Evolutionary conservation across 1,140 invertebrate species (phyloP).

Genomic region (Atta cephalotes): DNA sequence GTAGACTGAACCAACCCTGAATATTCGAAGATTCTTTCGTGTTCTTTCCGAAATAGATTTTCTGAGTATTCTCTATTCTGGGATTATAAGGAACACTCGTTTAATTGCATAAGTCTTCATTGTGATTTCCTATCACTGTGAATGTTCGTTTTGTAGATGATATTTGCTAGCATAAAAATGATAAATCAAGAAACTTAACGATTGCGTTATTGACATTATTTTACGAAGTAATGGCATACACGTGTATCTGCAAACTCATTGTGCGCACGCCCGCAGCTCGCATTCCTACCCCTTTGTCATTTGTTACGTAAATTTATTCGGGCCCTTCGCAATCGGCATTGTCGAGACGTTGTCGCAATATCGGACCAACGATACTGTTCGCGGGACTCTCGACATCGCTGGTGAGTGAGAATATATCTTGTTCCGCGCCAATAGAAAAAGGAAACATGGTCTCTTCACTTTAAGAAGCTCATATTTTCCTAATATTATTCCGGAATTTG

Average conservation of each 20-base stretch:
- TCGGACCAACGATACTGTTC: constrained; percentile 33
- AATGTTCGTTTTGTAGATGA: background rate
- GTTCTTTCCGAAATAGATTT: background rate
- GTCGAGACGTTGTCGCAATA: constrained; percentile 52
- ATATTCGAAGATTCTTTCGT: background rate
- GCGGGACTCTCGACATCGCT: constrained; percentile 18
- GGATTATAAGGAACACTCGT: background rate
- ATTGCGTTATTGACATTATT: constrained; percentile 46
- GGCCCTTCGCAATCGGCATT: constrained; percentile 37
- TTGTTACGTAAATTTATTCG: constrained; percentile 60
- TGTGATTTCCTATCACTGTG: background rate
- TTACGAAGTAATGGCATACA: constrained; percentile 12
- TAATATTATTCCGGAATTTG: constrained; percentile 54
- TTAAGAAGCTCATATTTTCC: constrained; percentile 46
- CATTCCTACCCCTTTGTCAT: background rate
- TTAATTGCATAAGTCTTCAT: constrained; percentile 4
- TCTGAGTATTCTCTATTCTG: background rate
- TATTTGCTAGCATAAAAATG: background rate
- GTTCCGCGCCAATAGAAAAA: constrained; percentile 22
- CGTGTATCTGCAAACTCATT: constrained; percentile 27
- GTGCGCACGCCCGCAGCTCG: constrained; percentile 1
- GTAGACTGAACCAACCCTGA: background rate
- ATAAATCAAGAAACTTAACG: constrained; percentile 51
- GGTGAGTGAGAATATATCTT: constrained; percentile 10
- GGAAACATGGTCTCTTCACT: constrained; percentile 23